Base-by-base conservation (phyloP, 1,140 invertebrate species). In the Pogonus chalceus region DNA sequence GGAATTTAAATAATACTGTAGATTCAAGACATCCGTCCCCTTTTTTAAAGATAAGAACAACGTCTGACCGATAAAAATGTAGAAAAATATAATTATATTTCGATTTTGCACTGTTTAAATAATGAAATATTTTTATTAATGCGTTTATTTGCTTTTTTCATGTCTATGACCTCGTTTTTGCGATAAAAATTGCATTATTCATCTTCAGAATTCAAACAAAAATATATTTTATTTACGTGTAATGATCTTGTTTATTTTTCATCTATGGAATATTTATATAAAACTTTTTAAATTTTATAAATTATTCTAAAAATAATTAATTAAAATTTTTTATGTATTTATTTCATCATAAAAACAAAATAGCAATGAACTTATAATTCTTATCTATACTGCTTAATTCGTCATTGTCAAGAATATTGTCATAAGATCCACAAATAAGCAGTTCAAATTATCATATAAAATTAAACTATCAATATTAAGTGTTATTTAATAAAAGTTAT, bases 321-420 rank as follows among this genome's bases (percentile, higher is more conserved):
- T n/a, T n/a, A n/a, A n/a, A n/a, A n/a, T n/a, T n/a, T n/a, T n/a
- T n/a, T n/a, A n/a, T n/a, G n/a, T n/a, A n/a, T n/a, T 31, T 31
- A 31, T 31, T 31, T 31, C 26, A 31, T 16, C 18, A 18, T 43
- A 43, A 43, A 43, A 43, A 43, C 18, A 43, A 12, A 43, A 43
- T 43, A 43, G 37, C 37, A 43, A 43, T 43, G 37, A 43, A 7
- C 37, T 43, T 43, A 43, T 43, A 12, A 43, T 43, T 43, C 37
- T 43, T 43, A 43, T 43, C 37, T 43, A n/a, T n/a, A 18, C 18
- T 43, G 18, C 3, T 43, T 43, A 43, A 43, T 43, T 43, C 37
- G 37, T 43, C 37, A 43, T 43, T 43, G 37, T 43, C 37, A 43
- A 4, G 9, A 4, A 4, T 18, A 12, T 43, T 12, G 37, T 43